These are phyloP conservation scores for Hirudo medicinalis DNA, from an alignment of 1,140 invertebrate genomes.

Conservation along the genomic window DNA sequence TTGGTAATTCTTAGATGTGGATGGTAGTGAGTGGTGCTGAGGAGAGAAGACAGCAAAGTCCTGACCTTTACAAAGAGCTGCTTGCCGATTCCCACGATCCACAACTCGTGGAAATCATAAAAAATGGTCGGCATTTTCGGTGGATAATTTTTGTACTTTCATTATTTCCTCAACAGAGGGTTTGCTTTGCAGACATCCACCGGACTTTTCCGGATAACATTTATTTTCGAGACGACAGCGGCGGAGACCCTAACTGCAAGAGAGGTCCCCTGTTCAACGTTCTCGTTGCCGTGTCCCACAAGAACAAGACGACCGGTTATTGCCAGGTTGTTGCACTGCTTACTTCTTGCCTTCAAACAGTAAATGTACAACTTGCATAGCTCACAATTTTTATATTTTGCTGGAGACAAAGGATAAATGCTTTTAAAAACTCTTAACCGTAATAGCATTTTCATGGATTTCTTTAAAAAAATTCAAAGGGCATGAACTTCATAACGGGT, in stretches of 20 bases:
- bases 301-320: conserved; percentile 72
- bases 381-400: too few relatives aligned
- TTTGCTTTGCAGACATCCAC: conserved; percentile 36
- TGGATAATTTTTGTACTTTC: conserved; percentile 27
- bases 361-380: too few relatives aligned
- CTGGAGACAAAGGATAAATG: too few relatives aligned
- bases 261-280: conserved; percentile 61
- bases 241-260: conserved; percentile 47
- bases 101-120: conserved; percentile 58
- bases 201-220: conserved; percentile 88
- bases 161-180: too few relatives aligned
- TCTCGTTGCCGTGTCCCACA: conserved; percentile 71
- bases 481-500: conserved; percentile 79
- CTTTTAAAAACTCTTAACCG: too few relatives aligned
- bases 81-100: conserved; percentile 38
- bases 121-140: conserved; percentile 53
- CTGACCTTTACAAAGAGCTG: conserved; percentile 57
- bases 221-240: conserved; percentile 55
- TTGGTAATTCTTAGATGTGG: conserved; percentile 49
- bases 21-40: conserved; percentile 65
- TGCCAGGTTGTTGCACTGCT: conserved; percentile 50
- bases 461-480: conserved; percentile 40
- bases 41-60: conserved; percentile 51
- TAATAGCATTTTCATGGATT: too few relatives aligned
- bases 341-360: too few relatives aligned